Evolutionary conservation across 1,140 invertebrate species (phyloP), one percentile per base, ranked within the genome.

Genomic region (Polypedilum pembai): DNA sequence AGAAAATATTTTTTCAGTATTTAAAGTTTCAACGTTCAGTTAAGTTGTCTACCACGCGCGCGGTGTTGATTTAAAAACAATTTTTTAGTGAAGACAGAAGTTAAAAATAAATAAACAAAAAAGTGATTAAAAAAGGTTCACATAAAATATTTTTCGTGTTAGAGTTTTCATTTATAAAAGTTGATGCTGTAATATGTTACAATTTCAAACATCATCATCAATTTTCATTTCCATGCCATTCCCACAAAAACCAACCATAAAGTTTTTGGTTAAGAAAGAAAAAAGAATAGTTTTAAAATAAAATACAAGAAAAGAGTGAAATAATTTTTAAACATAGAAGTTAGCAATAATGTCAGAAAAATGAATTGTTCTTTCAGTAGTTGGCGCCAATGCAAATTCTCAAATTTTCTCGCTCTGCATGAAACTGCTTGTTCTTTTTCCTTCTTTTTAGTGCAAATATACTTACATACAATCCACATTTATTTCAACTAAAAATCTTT

Each of bases 141-240:
- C 5, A 33, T 33, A 33, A 33, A 33, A 33, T 33, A 33, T 33
- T 33, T 33, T 33, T 33, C n/a, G n/a, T n/a, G n/a, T n/a, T 33
- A 33, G 24, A 3, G 24, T 33, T 33, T 33, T 33, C 24, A 33
- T 33, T 33, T 33, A n/a, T n/a, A 15, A n/a, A n/a, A 56, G 45
- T n/a, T 56, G 45, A 56, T 56, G 45, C n/a, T 56, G 12, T 56
- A 56, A 56, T 56, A 15, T 56, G 45, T 15, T n/a, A 56, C 45
- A n/a, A 56, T 56, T 33, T 33, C 45, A n/a, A n/a, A 56, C 45
- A 56, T 56, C 45, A 56, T 56, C 45, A 56, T 56, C 45, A 56
- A 56, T 56, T 56, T 56, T 56, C 12, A 56, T 56, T 45, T 8
- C 12, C 41, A 15, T 56, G 0, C 8, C n/a, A 4, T 12, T 56